phyloP scores from a whole-genome alignment of 2,888 invertebrate species.

The Melanostoma scalare region DNA sequence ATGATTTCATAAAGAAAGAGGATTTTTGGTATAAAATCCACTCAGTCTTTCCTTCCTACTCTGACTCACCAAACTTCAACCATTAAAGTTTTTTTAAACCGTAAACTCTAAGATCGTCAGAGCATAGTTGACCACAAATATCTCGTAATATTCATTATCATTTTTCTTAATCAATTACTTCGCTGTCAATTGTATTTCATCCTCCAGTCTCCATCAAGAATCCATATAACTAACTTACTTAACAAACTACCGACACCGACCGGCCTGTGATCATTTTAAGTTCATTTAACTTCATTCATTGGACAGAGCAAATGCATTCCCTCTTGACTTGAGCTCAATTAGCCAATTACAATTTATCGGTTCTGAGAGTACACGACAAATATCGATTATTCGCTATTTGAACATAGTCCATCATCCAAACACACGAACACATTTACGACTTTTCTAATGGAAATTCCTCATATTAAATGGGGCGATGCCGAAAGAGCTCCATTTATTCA shows the following conservation, averaged over 20 bases:
- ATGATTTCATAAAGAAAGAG: too few relatives aligned
- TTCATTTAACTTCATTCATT: slow-evolving; percentile 18
- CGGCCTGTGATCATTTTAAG: slow-evolving; percentile 14
- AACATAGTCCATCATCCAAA: slow-evolving; percentile 8
- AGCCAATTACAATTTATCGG: slow-evolving; percentile 63
- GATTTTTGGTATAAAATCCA: too few relatives aligned
- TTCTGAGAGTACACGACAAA: slow-evolving; percentile 32
- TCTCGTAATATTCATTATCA: too few relatives aligned
- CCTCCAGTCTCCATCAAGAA: slow-evolving; percentile 20
- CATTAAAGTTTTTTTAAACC: too few relatives aligned
- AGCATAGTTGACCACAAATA: too few relatives aligned
- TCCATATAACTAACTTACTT: neutral
- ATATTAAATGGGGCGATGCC: slow-evolving; percentile 31
- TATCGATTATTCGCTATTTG: slow-evolving; percentile 51
- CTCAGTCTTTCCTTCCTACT: too few relatives aligned
- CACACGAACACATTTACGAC: neutral
- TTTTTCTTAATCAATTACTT: too few relatives aligned
- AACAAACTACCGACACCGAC: neutral
- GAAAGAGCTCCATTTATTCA: slow-evolving; percentile 29
- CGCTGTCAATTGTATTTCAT: neutral
- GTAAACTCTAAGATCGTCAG: too few relatives aligned
- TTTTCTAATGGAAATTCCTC: slow-evolving; percentile 12
- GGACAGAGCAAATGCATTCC: neutral
- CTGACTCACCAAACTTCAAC: too few relatives aligned
- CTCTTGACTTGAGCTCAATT: slow-evolving; percentile 50